Percentiles rank a stretch among this genome's conserved stretches.
Conservation (phyloP, 2,113 vertebrate genomes). For the Semnornis frantzii region DNA sequence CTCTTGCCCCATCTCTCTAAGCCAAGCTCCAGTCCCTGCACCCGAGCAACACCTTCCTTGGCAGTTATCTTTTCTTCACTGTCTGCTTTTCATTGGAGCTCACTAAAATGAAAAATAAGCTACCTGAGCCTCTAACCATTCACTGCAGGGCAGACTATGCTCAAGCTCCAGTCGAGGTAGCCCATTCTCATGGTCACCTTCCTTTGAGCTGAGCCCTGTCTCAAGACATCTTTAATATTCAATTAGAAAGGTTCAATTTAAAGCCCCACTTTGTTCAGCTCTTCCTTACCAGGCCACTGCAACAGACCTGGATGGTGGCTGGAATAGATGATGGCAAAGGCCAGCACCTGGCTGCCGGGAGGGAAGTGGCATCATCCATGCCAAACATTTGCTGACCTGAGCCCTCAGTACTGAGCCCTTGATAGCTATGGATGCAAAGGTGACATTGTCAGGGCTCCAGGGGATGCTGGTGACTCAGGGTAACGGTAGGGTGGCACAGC, state of each 20-base stretch:
- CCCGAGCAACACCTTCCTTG: not conserved
- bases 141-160: not conserved
- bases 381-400: not conserved
- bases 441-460: rapidly evolving
- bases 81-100: not conserved
- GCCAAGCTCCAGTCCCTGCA: not conserved
- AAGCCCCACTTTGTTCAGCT: not conserved
- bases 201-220: not conserved
- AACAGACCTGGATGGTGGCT: not conserved
- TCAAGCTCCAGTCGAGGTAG: not conserved
- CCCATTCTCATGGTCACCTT: not conserved
- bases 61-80: not conserved
- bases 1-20: rapidly evolving
- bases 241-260: not conserved
- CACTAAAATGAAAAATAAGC: not conserved
- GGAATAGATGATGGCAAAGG: too few relatives aligned
- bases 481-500: not conserved
- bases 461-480: not conserved
- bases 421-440: rapidly evolving
- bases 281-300: too few relatives aligned
- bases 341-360: not conserved
- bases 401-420: too few relatives aligned
- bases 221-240: not conserved
- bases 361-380: rapidly evolving
- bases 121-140: not conserved